A percentile compares a stretch with the other conserved stretches of the same genome.
Evolutionary conservation across 2,888 invertebrate genomes (phyloP).

Genomic region (Calliphora vomitoria): DNA sequence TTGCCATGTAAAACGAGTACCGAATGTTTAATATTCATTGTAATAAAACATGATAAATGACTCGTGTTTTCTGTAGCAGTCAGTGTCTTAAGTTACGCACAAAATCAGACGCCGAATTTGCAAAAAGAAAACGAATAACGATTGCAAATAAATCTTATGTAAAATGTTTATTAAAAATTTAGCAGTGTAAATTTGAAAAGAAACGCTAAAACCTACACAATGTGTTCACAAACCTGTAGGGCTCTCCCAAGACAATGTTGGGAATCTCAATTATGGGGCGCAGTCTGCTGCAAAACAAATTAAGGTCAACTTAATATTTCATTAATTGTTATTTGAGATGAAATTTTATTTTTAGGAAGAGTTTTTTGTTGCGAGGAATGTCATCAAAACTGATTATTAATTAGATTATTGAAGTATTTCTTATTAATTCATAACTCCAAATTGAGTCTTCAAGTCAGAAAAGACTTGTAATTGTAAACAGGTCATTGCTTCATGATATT

Average conservation of each 20-base stretch:
- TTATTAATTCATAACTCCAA: too few species aligned
- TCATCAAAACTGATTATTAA: not conserved
- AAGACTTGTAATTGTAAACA: too few species aligned
- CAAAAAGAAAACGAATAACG: not conserved
- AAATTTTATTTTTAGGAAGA: not conserved
- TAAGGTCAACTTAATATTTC: conserved; percentile 55
- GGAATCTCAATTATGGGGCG: conserved; percentile 26
- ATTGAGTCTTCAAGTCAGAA: too few species aligned
- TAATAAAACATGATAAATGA: conserved; percentile 56
- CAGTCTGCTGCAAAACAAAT: conserved; percentile 40
- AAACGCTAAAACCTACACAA: conserved; percentile 31
- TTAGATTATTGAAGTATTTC: not conserved
- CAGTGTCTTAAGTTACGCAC: conserved; percentile 5
- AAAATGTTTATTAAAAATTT: conserved; percentile 42
- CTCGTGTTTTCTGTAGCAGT: conserved; percentile 1
- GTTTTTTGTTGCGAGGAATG: not conserved
- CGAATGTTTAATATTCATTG: conserved; percentile 6
- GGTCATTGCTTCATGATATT: too few species aligned
- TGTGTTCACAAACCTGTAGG: conserved; percentile 6
- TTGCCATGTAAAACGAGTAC: not conserved
- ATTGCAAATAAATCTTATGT: conserved; percentile 9
- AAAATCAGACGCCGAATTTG: not conserved
- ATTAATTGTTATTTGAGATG: conserved; percentile 35
- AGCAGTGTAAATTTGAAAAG: conserved; percentile 10
- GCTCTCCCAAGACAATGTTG: conserved; percentile 2